Evolutionary conservation across 2,888 invertebrate genomes (phyloP).

Genomic region (Teleiodes luculella): DNA sequence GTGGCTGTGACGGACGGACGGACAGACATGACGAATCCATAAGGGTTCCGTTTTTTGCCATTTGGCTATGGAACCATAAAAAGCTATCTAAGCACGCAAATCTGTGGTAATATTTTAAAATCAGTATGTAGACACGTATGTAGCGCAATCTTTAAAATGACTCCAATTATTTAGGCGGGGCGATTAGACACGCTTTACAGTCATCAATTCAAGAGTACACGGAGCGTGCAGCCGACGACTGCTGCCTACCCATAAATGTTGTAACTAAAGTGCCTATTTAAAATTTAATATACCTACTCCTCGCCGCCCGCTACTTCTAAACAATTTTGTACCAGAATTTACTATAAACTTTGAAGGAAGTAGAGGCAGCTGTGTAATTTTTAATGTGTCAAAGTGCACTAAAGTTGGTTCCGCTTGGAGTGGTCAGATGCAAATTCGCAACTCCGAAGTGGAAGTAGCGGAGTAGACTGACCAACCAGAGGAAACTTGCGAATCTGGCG

Average conservation of each 20-base stretch:
- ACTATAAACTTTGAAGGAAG: background rate
- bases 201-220: slow-evolving; percentile 9
- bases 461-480: too few species aligned
- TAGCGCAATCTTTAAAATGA: background rate
- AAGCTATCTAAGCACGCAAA: too few species aligned
- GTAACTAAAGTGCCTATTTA: slow-evolving; percentile 1
- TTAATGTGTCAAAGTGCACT: background rate
- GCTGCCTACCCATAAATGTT: background rate
- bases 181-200: background rate
- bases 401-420: too few species aligned
- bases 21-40: too few species aligned
- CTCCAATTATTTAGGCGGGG: background rate
- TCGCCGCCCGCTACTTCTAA: background rate
- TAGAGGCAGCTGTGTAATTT: background rate
- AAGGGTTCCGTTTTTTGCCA: too few species aligned
- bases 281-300: background rate
- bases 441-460: too few species aligned
- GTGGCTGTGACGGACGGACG: too few species aligned
- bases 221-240: slow-evolving; percentile 5
- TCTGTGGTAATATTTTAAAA: too few species aligned
- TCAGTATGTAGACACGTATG: too few species aligned
- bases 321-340: background rate
- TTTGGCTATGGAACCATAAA: too few species aligned
- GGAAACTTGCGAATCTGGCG: too few species aligned
- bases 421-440: too few species aligned